Evolutionary conservation across 2,797 vertebrate genomes (phyloP), one percentile per base, ranked within the genome.

Genomic region (Myoxocephalus aenaeus): DNA sequence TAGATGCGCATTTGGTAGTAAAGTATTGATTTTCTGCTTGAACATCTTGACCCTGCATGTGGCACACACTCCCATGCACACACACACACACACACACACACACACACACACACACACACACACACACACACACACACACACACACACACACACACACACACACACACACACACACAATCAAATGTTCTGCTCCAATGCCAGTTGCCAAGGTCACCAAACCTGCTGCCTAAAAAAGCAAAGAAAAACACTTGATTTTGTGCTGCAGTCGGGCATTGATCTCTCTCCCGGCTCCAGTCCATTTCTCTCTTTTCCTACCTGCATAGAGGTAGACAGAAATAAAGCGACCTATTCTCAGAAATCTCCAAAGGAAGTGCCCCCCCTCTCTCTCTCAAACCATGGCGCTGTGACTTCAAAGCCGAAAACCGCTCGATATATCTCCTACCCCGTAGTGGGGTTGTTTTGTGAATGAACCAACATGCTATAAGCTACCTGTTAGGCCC

Each of bases 191-290:
- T 86, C 75, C 65, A 11, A 18, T 44, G 58, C 80, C 22, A 22
- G 82, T 87, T 86, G 75, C 72, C 86, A 90, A 88, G 86, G 89
- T 88, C 91, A 89, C 82, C 68, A 53, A 81, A 66, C 73, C 71
- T 25, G 77, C 75, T 54, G 58, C 74, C 79, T 70, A 79, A 87
- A 79, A 87, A 78, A 82, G 86, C 70, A 73, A 79, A 80, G 65
- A 86, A 87, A 86, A 87, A 78, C 73, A 82, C 73, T 58, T 72
- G 80, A 34, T 81, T 81, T 81, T 82, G 82, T 88, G 81, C 80
- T 61, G 70, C 80, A 62, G 81, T 62, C 48, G 7, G 38, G 71
- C 86, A 88, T 90, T 88, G 89, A 91, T 89, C 87, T 80, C 80
- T 65, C 42, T 75, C 79, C 57, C 80, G 56, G 65, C 73, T 82